phyloP scores from a whole-genome alignment of 2,888 invertebrate species.

The Aromia moschata region DNA sequence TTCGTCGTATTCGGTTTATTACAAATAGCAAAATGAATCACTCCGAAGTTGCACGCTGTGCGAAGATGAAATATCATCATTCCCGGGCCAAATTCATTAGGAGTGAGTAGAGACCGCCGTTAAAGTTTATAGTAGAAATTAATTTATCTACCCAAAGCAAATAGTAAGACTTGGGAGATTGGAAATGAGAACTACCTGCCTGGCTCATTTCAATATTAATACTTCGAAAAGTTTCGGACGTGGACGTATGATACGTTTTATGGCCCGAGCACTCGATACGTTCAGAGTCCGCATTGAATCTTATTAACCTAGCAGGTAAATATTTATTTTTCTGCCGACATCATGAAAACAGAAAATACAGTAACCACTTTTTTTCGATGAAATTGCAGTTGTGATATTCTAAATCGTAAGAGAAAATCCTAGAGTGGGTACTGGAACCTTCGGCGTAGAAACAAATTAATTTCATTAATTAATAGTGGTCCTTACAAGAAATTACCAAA shows the following conservation, averaged over 20 bases:
- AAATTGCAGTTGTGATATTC: too few species aligned
- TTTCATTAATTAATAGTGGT: too few species aligned
- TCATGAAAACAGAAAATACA: too few species aligned
- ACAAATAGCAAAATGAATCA: background rate
- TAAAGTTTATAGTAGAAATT: conserved; percentile 21
- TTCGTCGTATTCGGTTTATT: background rate
- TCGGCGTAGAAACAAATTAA: too few species aligned
- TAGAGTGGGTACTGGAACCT: too few species aligned
- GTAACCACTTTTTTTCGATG: too few species aligned
- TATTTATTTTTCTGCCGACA: too few species aligned
- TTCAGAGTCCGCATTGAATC: too few species aligned
- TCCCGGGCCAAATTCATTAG: conserved; percentile 18
- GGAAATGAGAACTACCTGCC: background rate
- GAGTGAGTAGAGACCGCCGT: conserved; percentile 18
- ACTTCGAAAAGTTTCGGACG: conserved; percentile 12
- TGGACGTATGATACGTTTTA: conserved; percentile 2
- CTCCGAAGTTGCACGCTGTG: background rate
- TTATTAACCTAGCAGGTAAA: too few species aligned
- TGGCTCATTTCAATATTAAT: conserved; percentile 15
- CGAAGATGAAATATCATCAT: conserved; percentile 20
- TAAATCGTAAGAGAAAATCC: too few species aligned
- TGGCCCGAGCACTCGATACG: background rate
- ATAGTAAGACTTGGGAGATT: conserved; percentile 15
- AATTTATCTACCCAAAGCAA: conserved; percentile 16
- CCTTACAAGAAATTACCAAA: too few species aligned